phyloP scores from a whole-genome alignment of 2,797 vertebrate species.

The Aldrovandia affinis region DNA sequence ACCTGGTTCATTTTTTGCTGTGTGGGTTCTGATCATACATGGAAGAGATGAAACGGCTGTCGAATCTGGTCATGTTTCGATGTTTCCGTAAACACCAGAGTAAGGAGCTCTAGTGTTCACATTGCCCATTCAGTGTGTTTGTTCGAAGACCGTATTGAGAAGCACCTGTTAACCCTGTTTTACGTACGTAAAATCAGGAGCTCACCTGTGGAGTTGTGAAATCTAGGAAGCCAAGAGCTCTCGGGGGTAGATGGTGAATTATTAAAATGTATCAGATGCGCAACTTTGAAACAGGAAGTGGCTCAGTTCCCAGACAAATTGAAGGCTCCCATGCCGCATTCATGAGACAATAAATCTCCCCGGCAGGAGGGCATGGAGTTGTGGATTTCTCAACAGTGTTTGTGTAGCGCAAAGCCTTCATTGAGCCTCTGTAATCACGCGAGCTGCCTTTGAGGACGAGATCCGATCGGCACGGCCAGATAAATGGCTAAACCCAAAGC shows the following conservation, averaged over 20 bases:
- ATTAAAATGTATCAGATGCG: constrained; percentile 17
- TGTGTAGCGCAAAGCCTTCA: constrained; percentile 21
- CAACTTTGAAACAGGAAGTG: constrained; percentile 13
- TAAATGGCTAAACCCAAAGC: constrained; percentile 24
- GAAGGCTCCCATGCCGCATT: constrained; percentile 44
- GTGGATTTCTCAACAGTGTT: constrained; percentile 17
- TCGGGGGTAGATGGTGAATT: constrained; percentile 53
- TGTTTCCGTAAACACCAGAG: constrained; percentile 15
- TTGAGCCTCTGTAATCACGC: constrained; percentile 4
- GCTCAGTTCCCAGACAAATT: constrained; percentile 26
- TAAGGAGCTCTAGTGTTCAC: constrained; percentile 10
- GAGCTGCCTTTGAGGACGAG: constrained; percentile 18
- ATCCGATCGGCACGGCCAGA: constrained; percentile 9
- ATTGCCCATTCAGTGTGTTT: constrained; percentile 33
- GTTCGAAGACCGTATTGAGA: constrained; percentile 55
- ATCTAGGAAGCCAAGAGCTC: constrained; percentile 58
- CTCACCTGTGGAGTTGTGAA: constrained; percentile 45
- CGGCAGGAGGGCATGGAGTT: not conserved
- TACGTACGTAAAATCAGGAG: constrained; percentile 40
- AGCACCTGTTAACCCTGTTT: constrained; percentile 38
- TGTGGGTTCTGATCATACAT: not conserved
- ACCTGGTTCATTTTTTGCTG: not conserved
- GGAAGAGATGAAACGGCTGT: constrained; percentile 28
- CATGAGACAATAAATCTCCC: constrained; percentile 28
- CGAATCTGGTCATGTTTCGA: constrained; percentile 23